Evolutionary conservation across 2,113 vertebrate species (phyloP), one percentile per base, ranked within the genome.

Genomic region (Choloepus hoffmanni): DNA sequence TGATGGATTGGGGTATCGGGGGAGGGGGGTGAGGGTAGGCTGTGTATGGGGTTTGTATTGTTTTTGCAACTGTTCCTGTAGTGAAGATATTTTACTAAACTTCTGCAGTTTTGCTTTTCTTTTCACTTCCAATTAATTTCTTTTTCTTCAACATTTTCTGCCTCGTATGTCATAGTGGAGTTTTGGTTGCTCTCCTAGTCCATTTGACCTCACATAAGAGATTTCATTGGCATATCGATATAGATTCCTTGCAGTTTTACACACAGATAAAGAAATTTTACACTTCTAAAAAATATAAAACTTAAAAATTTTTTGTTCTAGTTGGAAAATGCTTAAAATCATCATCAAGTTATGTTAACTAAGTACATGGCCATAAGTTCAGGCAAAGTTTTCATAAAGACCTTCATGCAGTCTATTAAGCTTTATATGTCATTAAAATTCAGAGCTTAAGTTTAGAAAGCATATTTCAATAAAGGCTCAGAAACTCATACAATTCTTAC

Each of bases 261-360:
- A 72, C 36, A 83, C 9, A 76, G 26, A 73, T 45, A 81, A 83
- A 86, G 65, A 7, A 76, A 14, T 30, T 89, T 85, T 82, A 77
- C n/a, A 70, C 23, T 91, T 68, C 30, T 67, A 67, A 58, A 81
- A 85, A 36, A 16, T 70, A 2, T 58, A 87, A 86, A 92, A 77
- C 45, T 33, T 84, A 48, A 21, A 16, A 55, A 19, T 19, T 0
- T 23, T 72, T 85, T 43, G 2, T 63, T 58, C 76, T 43, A 65
- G 73, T 93, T 95, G 89, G 48, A 40, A 92, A 70, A 70, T 78
- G 11, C 53, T 94, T 73, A 67, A 76, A 95, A 58, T 28, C 3
- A 74, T 30, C 33, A 78, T 33, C 45, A 60, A 92, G 3, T 92
- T 76, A 30, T 26, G 26, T 78, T 83, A 83, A 16, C 30, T 72